Conservation (phyloP, 2,888 invertebrate genomes). For the Ochropacha duplaris region DNA sequence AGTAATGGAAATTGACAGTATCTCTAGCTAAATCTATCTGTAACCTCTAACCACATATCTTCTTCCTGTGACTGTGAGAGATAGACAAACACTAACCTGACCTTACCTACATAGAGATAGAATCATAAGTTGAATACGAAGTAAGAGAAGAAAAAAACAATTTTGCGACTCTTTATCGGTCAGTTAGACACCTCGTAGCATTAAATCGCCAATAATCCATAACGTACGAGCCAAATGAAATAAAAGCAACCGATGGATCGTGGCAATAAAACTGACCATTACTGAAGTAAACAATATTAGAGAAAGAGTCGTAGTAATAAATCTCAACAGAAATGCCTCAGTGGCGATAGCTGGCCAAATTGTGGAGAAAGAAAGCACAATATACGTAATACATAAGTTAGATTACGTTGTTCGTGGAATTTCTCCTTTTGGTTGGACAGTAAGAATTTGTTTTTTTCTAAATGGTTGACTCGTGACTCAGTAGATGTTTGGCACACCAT, state of each 20-base stretch:
- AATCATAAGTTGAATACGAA: neutral
- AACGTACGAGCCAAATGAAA: conserved; percentile 55
- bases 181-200: conserved; percentile 11
- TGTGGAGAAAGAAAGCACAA: conserved; percentile 58
- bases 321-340: conserved; percentile 65
- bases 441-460: conserved; percentile 28
- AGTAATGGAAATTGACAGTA: no score
- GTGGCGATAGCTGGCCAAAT: conserved; percentile 66
- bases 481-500: neutral
- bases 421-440: conserved; percentile 27
- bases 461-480: conserved; percentile 14
- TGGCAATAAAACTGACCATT: conserved; percentile 69
- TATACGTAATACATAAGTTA: conserved; percentile 58
- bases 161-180: conserved; percentile 4
- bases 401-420: conserved; percentile 54
- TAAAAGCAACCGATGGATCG: conserved; percentile 63
- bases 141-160: neutral
- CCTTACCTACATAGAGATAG: neutral
- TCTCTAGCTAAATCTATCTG: no score
- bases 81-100: no score
- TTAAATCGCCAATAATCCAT: conserved; percentile 33
- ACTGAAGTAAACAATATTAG: conserved; percentile 79
- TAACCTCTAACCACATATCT: no score
- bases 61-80: no score
- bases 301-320: conserved; percentile 68